phyloP scores from a whole-genome alignment of 1,140 invertebrate genomes.

The Spodoptera frugiperda region DNA sequence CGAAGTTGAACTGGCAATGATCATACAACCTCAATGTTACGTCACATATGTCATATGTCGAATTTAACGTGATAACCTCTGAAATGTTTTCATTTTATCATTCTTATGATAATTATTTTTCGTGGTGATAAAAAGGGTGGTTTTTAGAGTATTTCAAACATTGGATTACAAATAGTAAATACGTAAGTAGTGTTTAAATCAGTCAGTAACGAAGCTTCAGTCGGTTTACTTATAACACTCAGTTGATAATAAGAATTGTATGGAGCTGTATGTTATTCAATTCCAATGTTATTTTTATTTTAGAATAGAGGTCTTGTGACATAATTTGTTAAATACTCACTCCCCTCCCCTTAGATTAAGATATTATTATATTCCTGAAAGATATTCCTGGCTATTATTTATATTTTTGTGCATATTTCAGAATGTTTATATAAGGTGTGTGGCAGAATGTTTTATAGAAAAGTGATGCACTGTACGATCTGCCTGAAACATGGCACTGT shows the following conservation, averaged over 20 bases:
- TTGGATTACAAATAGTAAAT: conserved; percentile 12
- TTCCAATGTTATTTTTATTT: neutral
- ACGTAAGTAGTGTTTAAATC: conserved; percentile 40
- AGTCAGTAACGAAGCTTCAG: neutral
- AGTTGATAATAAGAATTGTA: neutral
- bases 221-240: conserved; percentile 4
- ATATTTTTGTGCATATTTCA: conserved; percentile 58
- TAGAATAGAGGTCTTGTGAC: conserved; percentile 17
- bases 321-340: conserved; percentile 10
- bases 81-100: conserved; percentile 47
- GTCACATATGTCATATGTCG: conserved; percentile 38
- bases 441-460: conserved; percentile 73
- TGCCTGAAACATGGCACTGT: conserved; percentile 70
- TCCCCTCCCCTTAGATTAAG: neutral
- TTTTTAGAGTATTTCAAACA: conserved; percentile 37
- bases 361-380: neutral
- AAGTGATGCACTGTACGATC: conserved; percentile 71
- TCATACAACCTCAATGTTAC: conserved; percentile 5
- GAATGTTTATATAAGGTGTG: conserved; percentile 69
- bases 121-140: conserved; percentile 26
- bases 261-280: conserved; percentile 19
- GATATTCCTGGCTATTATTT: conserved; percentile 2
- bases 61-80: conserved; percentile 50
- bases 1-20: conserved; percentile 5
- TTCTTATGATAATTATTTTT: conserved; percentile 42